These are phyloP conservation scores for Aphelinus certus DNA, from an alignment of 1,140 invertebrate species.

Conservation along the genomic window DNA sequence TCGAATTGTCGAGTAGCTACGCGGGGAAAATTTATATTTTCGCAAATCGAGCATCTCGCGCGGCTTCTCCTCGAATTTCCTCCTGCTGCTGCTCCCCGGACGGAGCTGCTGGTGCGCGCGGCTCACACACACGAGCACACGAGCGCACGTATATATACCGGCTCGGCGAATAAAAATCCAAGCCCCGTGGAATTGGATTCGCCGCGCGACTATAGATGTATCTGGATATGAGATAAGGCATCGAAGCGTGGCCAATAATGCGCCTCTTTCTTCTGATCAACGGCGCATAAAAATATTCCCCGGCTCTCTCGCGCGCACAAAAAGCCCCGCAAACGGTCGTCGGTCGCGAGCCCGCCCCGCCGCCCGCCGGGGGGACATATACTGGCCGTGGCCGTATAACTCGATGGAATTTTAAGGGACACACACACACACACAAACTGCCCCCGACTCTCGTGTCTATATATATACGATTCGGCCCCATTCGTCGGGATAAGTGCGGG, in stretches of 20 bases:
- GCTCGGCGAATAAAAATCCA: slow-evolving; percentile 23
- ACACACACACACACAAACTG: too few species aligned
- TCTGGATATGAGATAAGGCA: slow-evolving; percentile 40
- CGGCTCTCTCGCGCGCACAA: not conserved
- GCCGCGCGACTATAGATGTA: slow-evolving; percentile 18
- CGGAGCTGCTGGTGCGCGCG: too few species aligned
- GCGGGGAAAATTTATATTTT: slow-evolving; percentile 24
- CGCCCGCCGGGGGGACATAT: too few species aligned
- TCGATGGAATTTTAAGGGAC: too few species aligned
- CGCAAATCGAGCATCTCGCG: slow-evolving; percentile 7
- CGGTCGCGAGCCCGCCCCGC: too few species aligned
- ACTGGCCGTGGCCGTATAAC: too few species aligned
- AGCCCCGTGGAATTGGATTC: slow-evolving; percentile 29
- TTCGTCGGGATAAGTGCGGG: too few species aligned
- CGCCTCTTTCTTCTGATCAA: slow-evolving; percentile 39
- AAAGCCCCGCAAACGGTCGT: not conserved
- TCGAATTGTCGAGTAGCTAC: slow-evolving; percentile 23
- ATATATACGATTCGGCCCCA: too few species aligned
- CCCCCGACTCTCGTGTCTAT: too few species aligned
- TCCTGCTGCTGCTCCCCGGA: too few species aligned
- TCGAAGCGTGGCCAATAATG: slow-evolving; percentile 39
- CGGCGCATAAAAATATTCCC: slow-evolving; percentile 38
- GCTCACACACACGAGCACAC: not conserved
- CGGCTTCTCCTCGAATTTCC: not conserved
- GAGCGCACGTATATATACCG: not conserved